Percentiles rank a stretch among this genome's conserved stretches.
Conservation (phyloP, 2,888 invertebrate genomes). For the Brachynemurus nebulosus region DNA sequence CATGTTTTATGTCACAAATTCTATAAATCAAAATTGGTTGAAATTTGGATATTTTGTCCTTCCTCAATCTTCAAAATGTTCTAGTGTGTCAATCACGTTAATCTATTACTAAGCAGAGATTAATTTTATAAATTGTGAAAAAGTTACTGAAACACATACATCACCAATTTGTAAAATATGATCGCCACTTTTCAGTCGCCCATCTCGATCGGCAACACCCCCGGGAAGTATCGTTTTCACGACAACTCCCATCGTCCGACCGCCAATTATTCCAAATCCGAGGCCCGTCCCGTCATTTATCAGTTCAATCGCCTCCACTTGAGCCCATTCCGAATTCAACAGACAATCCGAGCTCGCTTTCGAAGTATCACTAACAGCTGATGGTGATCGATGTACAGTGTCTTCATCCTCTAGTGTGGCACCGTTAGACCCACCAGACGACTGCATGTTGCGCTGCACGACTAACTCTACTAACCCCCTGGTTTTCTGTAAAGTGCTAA, state of each 20-base stretch:
- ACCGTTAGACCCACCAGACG: slow-evolving; percentile 26
- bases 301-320: slow-evolving; percentile 93
- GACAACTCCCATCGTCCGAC: slow-evolving; percentile 95
- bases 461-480: slow-evolving; percentile 54
- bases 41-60: too few species aligned
- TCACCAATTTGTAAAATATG: slow-evolving; percentile 78
- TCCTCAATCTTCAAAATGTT: too few species aligned
- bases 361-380: slow-evolving; percentile 51
- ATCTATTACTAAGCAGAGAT: too few species aligned
- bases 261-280: slow-evolving; percentile 97
- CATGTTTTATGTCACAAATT: too few species aligned
- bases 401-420: slow-evolving; percentile 30
- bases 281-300: slow-evolving; percentile 96
- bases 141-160: slow-evolving; percentile 19
- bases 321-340: slow-evolving; percentile 83
- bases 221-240: slow-evolving; percentile 97
- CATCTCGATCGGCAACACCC: slow-evolving; percentile 94
- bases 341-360: slow-evolving; percentile 55
- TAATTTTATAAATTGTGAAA: slow-evolving; percentile 1
- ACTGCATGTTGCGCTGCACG: slow-evolving; percentile 43
- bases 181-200: slow-evolving; percentile 92
- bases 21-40: too few species aligned
- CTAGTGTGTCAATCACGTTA: too few species aligned
- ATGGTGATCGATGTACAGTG: slow-evolving; percentile 39
- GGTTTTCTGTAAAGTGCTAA: slow-evolving; percentile 59